Base-by-base conservation (phyloP, 1,140 invertebrate genomes). In the Anastatus disparis region DNA sequence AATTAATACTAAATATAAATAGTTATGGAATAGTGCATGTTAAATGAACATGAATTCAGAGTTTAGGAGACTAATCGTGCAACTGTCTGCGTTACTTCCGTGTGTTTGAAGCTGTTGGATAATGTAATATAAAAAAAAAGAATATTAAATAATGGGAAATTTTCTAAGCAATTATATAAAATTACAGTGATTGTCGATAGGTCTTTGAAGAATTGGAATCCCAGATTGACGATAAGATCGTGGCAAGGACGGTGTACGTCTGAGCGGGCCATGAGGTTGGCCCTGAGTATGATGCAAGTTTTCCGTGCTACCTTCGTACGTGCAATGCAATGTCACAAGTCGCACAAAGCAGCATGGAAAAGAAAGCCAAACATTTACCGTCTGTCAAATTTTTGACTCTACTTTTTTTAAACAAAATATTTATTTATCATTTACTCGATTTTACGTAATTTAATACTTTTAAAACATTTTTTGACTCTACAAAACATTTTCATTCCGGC, bases 171-270 rank as follows among this genome's bases (percentile, higher is more conserved):
- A 53, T 40, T 46, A n/a, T n/a, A 24, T 38, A 61, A 66, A 84
- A 81, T 86, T 86, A 86, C 82, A 86, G 76, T 85, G 76, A 81
- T 79, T 83, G 72, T 86, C 82, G 74, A 80, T 84, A 76, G 83
- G 83, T 84, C 82, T 84, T 82, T 86, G 84, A 52, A 89, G 83
- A 76, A 90, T 87, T 63, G 88, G 88, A 78, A 90, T 90, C 78
- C 88, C 87, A 81, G 88, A 87, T 76, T 89, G 88, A 73, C 87
- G 87, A 84, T 89, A 88, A 77, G 84, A 87, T 72, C 88, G 82
- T 78, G 88, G 88, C 74, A 90, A 85, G 68, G 88, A 89, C 74
- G 88, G 88, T 73, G 85, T 88, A 76, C 89, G 86, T 79, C 88
- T 87, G 63, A 89, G 81, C 58, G 83, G 84, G 70, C 86, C 81